These are phyloP conservation scores for Callinectes sapidus DNA, from an alignment of 2,888 invertebrate genomes.

Conservation along the genomic window DNA sequence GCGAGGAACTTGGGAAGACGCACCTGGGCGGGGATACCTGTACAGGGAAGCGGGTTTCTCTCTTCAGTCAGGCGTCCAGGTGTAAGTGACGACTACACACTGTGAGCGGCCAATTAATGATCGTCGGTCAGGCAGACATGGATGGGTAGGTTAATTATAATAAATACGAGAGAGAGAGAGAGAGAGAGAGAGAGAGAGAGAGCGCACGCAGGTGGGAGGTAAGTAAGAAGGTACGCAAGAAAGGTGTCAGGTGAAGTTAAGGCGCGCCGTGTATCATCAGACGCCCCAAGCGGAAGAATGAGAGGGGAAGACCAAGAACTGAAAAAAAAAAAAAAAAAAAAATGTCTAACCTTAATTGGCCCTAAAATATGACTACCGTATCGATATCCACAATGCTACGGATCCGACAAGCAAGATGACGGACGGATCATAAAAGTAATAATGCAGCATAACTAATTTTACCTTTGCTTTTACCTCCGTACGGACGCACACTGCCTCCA, in stretches of 20 bases:
- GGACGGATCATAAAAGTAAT: conserved; percentile 10
- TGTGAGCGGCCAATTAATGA: conserved; percentile 41
- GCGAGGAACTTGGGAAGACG: background rate
- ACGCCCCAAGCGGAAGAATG: background rate
- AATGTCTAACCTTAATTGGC: background rate
- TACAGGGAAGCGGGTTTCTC: conserved; percentile 22
- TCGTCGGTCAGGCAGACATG: background rate
- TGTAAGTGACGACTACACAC: conserved; percentile 34
- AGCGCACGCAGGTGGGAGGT: background rate
- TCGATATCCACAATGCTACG: background rate
- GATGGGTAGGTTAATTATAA: conserved; percentile 40
- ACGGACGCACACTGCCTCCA: background rate
- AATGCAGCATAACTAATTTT: background rate
- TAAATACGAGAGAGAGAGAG: background rate
- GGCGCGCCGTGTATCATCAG: background rate
- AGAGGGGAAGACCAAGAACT: background rate
- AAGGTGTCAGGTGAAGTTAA: background rate
- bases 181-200: background rate
- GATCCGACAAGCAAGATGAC: conserved; percentile 15
- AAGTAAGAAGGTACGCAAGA: conserved; percentile 1
- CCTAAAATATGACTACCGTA: background rate
- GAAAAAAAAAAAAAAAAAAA: background rate
- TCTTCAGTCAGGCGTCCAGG: conserved; percentile 32
- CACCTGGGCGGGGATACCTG: conserved; percentile 2
- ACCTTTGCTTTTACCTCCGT: too few species aligned